phyloP scores from a whole-genome alignment of 2,797 vertebrate species.

The Varecia variegata region DNA sequence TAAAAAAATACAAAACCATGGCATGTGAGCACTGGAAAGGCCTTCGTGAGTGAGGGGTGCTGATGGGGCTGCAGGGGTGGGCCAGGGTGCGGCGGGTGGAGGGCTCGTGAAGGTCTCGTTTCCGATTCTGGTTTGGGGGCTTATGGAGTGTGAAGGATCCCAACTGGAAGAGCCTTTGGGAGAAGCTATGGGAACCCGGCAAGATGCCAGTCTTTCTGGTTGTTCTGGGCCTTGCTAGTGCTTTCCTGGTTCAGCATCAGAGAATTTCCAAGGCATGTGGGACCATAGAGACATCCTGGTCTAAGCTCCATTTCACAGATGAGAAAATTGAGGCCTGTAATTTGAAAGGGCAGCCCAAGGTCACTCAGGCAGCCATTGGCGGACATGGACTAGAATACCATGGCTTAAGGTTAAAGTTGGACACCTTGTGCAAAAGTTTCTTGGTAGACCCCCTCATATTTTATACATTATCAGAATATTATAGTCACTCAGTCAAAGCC shows the following conservation, averaged over 20 bases:
- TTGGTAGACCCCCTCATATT: neutral
- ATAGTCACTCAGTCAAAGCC: neutral
- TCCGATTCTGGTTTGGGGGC: neutral
- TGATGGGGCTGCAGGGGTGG: neutral
- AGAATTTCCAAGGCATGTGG: neutral
- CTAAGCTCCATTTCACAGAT: neutral
- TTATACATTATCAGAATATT: neutral
- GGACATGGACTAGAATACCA: neutral
- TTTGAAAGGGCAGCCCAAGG: neutral
- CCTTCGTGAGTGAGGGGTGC: neutral
- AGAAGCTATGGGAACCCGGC: neutral
- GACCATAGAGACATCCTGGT: neutral
- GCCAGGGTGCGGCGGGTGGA: neutral
- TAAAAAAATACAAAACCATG: neutral
- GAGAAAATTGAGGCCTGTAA: neutral
- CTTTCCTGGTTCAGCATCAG: neutral
- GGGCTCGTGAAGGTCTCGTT: neutral
- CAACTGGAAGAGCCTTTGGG: neutral
- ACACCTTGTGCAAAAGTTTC: neutral
- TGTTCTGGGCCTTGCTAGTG: neutral
- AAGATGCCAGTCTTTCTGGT: neutral
- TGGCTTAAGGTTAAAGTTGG: neutral
- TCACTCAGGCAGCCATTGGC: neutral
- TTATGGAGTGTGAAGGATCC: neutral
- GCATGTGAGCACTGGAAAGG: neutral